Evolutionary conservation across 2,888 invertebrate genomes (phyloP).

Genomic region (Stramonita haemastoma): DNA sequence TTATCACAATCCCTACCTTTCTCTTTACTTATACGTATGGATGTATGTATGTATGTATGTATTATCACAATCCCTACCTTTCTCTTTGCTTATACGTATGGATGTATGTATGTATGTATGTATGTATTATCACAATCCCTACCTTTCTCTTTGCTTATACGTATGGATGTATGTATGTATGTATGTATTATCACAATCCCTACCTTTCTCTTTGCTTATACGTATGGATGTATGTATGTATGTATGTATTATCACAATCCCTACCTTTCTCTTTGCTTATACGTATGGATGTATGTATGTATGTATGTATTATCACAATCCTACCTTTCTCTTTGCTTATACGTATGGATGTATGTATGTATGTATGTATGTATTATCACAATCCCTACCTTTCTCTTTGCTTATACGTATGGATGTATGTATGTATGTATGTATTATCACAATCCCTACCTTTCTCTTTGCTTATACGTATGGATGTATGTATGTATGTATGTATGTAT

Average conservation of each 20-base stretch:
- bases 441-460: too few species aligned
- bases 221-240: too few species aligned
- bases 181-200: not conserved
- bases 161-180: too few species aligned
- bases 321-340: not conserved
- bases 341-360: not conserved
- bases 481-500: too few species aligned
- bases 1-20: too few species aligned
- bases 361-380: not conserved
- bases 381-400: too few species aligned
- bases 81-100: not conserved
- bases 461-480: not conserved
- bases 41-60: too few species aligned
- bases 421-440: not conserved
- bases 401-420: not conserved
- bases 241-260: not conserved
- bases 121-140: not conserved
- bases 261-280: too few species aligned
- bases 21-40: too few species aligned
- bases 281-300: not conserved
- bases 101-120: too few species aligned
- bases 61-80: too few species aligned
- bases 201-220: not conserved
- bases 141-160: not conserved
- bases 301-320: not conserved